Evolutionary conservation across 2,797 vertebrate species (phyloP).

Genomic region (Echeneis naucrates): DNA sequence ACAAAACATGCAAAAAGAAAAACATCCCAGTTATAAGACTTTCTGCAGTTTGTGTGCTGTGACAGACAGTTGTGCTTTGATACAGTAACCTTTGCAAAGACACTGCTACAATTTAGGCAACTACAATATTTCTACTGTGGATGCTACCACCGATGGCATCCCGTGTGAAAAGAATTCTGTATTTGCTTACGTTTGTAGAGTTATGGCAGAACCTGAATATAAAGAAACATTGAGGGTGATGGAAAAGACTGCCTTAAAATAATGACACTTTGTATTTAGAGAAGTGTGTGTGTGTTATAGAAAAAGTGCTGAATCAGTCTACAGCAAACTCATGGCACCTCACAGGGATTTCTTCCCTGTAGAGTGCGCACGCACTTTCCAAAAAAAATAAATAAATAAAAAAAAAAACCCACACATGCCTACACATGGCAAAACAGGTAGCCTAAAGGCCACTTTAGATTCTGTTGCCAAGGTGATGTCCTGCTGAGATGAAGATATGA

Average conservation of each 20-base stretch:
- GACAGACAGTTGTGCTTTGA: conserved; percentile 1
- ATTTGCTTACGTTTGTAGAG: not conserved
- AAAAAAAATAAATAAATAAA: too few species aligned
- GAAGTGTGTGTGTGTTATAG: conserved; percentile 18
- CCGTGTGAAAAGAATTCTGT: not conserved
- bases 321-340: conserved; percentile 36
- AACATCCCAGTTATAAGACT: not conserved
- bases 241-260: conserved; percentile 53
- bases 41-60: not conserved
- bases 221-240: conserved; percentile 51
- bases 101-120: conserved; percentile 19
- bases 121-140: conserved; percentile 38
- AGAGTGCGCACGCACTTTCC: conserved; percentile 10
- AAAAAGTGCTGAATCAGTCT: conserved; percentile 51
- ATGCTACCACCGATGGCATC: conserved; percentile 23
- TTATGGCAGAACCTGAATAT: conserved; percentile 43
- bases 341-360: conserved; percentile 44
- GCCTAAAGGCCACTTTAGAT: conserved; percentile 29
- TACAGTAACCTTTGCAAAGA: conserved; percentile 29
- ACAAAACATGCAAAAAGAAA: not conserved
- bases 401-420: too few species aligned
- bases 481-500: conserved; percentile 37
- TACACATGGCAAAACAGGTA: conserved; percentile 26
- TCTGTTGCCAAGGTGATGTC: conserved; percentile 46
- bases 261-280: conserved; percentile 55